These are phyloP conservation scores for Chaetodon auriga DNA, from an alignment of 2,113 vertebrate genomes.

Conservation along the genomic window DNA sequence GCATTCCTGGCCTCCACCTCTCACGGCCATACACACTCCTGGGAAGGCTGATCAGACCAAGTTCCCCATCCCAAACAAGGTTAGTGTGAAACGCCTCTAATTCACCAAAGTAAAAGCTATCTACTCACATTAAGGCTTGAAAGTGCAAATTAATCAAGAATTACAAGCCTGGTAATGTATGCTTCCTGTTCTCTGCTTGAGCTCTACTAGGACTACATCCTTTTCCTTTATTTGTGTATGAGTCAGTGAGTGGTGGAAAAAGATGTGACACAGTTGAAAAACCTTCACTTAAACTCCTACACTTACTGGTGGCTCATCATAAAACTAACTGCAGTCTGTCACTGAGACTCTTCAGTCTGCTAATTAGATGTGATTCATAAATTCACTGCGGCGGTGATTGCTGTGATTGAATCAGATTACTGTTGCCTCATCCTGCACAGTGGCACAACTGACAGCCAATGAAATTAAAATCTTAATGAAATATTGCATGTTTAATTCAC, in stretches of 20 bases:
- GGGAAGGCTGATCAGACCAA: slow-evolving; percentile 91
- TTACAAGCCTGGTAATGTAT: background rate
- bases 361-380: slow-evolving; percentile 51
- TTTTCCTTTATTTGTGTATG: slow-evolving; percentile 10
- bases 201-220: no score
- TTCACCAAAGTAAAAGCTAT: background rate
- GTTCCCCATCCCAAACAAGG: slow-evolving; percentile 90
- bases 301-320: background rate
- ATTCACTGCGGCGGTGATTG: slow-evolving; percentile 27
- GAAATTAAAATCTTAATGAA: slow-evolving; percentile 40
- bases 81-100: slow-evolving; percentile 63
- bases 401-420: slow-evolving; percentile 47
- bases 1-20: slow-evolving; percentile 92
- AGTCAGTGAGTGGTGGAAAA: slow-evolving; percentile 14
- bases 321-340: slow-evolving; percentile 21
- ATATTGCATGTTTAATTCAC: slow-evolving; percentile 25
- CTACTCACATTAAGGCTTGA: background rate
- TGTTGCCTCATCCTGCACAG: slow-evolving; percentile 27
- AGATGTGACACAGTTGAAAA: slow-evolving; percentile 28
- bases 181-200: background rate
- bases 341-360: slow-evolving; percentile 19
- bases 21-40: slow-evolving; percentile 91
- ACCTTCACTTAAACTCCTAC: slow-evolving; percentile 21
- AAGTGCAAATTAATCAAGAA: background rate
- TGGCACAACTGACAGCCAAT: slow-evolving; percentile 36